Evolutionary conservation across 2,113 vertebrate species (phyloP).

Genomic region (Hippocampus comes): DNA sequence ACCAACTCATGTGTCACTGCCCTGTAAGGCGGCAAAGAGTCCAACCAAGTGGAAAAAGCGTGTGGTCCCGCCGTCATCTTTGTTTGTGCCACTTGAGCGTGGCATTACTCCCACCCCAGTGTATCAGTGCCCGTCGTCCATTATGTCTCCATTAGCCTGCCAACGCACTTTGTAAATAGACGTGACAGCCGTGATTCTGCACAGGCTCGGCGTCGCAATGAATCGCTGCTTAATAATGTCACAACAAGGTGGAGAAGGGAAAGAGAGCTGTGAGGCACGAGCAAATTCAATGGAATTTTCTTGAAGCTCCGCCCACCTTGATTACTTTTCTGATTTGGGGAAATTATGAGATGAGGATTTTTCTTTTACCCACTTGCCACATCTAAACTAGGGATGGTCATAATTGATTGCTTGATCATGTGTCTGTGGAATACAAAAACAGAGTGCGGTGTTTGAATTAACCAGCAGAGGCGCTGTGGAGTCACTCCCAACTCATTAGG

Average conservation of each 20-base stretch:
- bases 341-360: constrained; percentile 56
- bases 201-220: constrained; percentile 45
- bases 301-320: too few species aligned
- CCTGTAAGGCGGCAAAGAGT: constrained; percentile 40
- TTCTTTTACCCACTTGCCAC: too few species aligned
- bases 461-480: not conserved
- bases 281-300: constrained; percentile 4
- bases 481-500: not conserved
- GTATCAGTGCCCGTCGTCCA: constrained; percentile 25
- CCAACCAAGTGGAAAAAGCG: not conserved
- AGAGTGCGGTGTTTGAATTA: not conserved
- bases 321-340: constrained; percentile 42
- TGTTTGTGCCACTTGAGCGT: not conserved
- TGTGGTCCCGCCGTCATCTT: not conserved
- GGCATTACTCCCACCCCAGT: not conserved
- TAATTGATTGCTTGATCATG: not conserved
- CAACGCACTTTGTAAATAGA: constrained; percentile 55
- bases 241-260: not conserved
- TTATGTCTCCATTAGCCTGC: constrained; percentile 40
- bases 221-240: constrained; percentile 38
- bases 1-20: constrained; percentile 11
- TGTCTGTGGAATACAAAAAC: not conserved
- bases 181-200: constrained; percentile 50
- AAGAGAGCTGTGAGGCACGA: not conserved
- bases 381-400: not conserved